phyloP scores from a whole-genome alignment of 2,113 vertebrate genomes.

The Fulica atra region DNA sequence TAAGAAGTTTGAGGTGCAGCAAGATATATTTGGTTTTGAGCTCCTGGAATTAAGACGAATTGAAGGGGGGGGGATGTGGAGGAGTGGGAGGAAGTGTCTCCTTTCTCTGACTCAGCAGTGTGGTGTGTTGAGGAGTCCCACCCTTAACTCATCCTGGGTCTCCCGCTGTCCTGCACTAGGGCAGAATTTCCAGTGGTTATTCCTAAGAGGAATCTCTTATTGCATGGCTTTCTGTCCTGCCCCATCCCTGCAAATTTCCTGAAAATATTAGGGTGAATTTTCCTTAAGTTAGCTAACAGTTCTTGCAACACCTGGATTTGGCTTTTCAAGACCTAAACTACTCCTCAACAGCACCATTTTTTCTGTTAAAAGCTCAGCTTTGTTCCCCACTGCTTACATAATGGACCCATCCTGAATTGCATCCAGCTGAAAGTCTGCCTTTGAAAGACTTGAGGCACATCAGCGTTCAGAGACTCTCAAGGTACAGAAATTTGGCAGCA shows the following conservation, averaged over 20 bases:
- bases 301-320: neutral
- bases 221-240: neutral
- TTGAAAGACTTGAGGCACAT: neutral
- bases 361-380: neutral
- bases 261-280: neutral
- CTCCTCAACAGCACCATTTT: neutral
- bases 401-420: neutral
- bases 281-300: neutral
- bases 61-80: neutral
- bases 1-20: neutral
- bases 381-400: neutral
- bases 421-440: constrained; percentile 10
- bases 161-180: neutral
- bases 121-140: neutral
- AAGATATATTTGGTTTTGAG: neutral
- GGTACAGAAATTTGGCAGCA: constrained; percentile 34
- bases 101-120: neutral
- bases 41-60: neutral
- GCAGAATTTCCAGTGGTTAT: neutral
- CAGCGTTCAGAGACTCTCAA: constrained; percentile 5
- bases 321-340: neutral
- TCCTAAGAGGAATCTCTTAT: neutral
- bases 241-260: neutral
- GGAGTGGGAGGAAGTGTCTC: neutral
- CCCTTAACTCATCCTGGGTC: neutral